Evolutionary conservation across 2,888 invertebrate genomes (phyloP).

Genomic region (Elgonia sp.): DNA sequence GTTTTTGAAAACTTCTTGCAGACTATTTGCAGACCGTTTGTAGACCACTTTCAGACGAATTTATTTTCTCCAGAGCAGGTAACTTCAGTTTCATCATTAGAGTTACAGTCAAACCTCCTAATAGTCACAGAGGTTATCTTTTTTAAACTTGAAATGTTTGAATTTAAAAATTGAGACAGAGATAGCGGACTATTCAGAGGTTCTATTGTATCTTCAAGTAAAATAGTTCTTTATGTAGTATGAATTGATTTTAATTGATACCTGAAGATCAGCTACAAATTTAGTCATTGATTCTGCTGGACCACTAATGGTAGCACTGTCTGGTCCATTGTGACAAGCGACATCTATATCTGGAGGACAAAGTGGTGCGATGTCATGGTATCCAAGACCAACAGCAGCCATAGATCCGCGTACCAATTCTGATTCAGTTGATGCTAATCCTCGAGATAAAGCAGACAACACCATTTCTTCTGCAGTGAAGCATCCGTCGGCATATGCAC

Average conservation of each 20-base stretch:
- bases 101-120: too few relatives aligned
- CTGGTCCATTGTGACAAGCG: slow-evolving; percentile 95
- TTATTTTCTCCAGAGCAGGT: too few relatives aligned
- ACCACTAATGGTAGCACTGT: slow-evolving; percentile 96
- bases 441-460: slow-evolving; percentile 82
- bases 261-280: slow-evolving; percentile 90
- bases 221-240: neutral
- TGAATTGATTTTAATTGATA: slow-evolving; percentile 36
- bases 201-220: too few relatives aligned
- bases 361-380: slow-evolving; percentile 88
- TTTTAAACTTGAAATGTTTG: too few relatives aligned
- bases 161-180: too few relatives aligned
- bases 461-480: slow-evolving; percentile 89
- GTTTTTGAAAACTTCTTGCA: too few relatives aligned
- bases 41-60: too few relatives aligned
- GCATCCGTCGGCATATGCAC: slow-evolving; percentile 97
- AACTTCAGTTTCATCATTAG: too few relatives aligned
- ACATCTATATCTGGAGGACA: slow-evolving; percentile 93
- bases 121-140: too few relatives aligned
- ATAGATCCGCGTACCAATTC: slow-evolving; percentile 91
- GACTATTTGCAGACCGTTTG: too few relatives aligned
- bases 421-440: slow-evolving; percentile 82
- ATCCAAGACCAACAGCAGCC: slow-evolving; percentile 94
- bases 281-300: slow-evolving; percentile 90
- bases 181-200: too few relatives aligned